A percentile compares a stretch with the other conserved stretches of the same genome.
Conservation (phyloP, 2,888 invertebrate genomes). For the Mesorhabditis sp. region DNA sequence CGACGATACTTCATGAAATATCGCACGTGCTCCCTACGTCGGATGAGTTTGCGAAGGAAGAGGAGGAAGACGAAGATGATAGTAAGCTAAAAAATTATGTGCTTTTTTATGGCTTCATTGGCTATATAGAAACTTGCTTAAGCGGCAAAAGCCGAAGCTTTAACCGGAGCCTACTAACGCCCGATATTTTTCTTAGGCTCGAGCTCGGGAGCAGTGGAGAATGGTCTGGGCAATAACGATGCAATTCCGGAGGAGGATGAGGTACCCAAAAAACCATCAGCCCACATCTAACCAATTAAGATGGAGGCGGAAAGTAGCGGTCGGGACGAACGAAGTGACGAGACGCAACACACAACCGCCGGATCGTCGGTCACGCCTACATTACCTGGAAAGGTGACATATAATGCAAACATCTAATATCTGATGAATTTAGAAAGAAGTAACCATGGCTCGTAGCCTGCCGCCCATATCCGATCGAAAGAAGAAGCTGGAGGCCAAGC, state of each 20-base stretch:
- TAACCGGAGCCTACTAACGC: neutral
- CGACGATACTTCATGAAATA: slow-evolving; percentile 58
- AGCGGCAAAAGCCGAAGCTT: slow-evolving; percentile 1
- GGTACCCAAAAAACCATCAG: slow-evolving; percentile 13
- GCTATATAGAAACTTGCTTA: neutral
- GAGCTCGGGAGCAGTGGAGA: slow-evolving; percentile 41
- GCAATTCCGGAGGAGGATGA: slow-evolving; percentile 47
- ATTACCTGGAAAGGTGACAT: neutral
- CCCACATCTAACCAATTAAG: neutral
- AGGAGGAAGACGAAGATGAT: slow-evolving; percentile 52
- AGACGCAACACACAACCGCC: slow-evolving; percentile 5
- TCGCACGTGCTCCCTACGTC: slow-evolving; percentile 58
- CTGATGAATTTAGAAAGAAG: slow-evolving; percentile 3
- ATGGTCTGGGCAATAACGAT: slow-evolving; percentile 34
- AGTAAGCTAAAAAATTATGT: slow-evolving; percentile 7
- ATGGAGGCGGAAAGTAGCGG: slow-evolving; percentile 3
- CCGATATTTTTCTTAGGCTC: slow-evolving; percentile 27
- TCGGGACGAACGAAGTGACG: neutral
- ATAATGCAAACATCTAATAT: neutral
- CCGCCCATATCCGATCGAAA: slow-evolving; percentile 13
- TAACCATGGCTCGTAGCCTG: neutral
- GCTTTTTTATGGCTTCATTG: neutral
- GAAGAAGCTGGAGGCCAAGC: slow-evolving; percentile 38
- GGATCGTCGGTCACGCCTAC: neutral
- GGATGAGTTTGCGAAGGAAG: slow-evolving; percentile 57